A percentile compares a stretch with the other conserved stretches of the same genome.
These are phyloP conservation scores for Synergus umbraculus DNA, from an alignment of 2,888 invertebrate genomes.

Conservation along the genomic window DNA sequence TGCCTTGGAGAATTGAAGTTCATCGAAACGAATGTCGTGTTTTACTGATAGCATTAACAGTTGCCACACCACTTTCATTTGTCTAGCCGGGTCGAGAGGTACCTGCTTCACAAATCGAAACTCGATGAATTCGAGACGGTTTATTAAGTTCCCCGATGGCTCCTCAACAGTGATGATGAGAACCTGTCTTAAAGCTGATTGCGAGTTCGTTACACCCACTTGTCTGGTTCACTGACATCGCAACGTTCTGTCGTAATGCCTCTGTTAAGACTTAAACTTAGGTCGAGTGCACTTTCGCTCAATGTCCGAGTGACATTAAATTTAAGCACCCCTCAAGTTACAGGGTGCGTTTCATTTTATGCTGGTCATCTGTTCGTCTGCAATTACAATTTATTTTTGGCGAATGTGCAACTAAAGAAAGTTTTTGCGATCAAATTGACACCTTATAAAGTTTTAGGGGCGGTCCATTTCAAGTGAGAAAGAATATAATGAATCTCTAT, in stretches of 20 bases:
- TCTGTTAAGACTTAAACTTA: slow-evolving; percentile 19
- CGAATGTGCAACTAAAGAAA: neutral
- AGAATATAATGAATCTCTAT: neutral
- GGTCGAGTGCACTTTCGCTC: slow-evolving; percentile 39
- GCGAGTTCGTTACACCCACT: slow-evolving; percentile 41
- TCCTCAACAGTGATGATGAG: slow-evolving; percentile 35
- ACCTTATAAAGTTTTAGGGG: neutral
- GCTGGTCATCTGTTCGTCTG: neutral
- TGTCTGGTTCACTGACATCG: slow-evolving; percentile 39
- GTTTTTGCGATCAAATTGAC: slow-evolving; percentile 1
- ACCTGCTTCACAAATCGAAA: slow-evolving; percentile 47
- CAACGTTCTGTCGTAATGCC: slow-evolving; percentile 32
- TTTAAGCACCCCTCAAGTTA: slow-evolving; percentile 30
- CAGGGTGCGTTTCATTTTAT: slow-evolving; percentile 14
- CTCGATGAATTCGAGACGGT: slow-evolving; percentile 36
- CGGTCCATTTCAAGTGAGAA: neutral
- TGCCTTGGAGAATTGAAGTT: slow-evolving; percentile 34
- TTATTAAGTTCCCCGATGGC: slow-evolving; percentile 18
- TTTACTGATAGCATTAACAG: neutral
- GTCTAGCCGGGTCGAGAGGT: slow-evolving; percentile 47
- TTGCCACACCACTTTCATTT: slow-evolving; percentile 41
- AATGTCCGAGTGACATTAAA: slow-evolving; percentile 34
- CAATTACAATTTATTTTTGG: neutral
- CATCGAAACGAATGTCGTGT: neutral
- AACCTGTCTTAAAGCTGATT: slow-evolving; percentile 40